Percentiles rank a stretch among this genome's conserved stretches.
These are phyloP conservation scores for Elaeidobius kamerunicus DNA, from an alignment of 2,888 invertebrate species.

Conservation along the genomic window DNA sequence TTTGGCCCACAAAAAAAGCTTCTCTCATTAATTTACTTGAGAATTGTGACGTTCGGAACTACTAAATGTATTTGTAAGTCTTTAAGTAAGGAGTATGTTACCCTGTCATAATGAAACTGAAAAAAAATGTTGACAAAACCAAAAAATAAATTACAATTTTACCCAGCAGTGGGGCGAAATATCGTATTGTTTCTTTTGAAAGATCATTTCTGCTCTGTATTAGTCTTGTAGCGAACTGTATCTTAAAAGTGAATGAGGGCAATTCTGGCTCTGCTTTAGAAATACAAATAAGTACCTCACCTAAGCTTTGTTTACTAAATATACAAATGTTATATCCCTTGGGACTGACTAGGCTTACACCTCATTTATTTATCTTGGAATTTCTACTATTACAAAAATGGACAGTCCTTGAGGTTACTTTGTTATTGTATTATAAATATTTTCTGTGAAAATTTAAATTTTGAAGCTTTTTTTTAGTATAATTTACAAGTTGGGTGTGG, in stretches of 20 bases:
- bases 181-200: conserved; percentile 8
- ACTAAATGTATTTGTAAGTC: conserved; percentile 25
- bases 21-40: conserved; percentile 13
- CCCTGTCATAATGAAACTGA: conserved; percentile 18
- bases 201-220: conserved; percentile 28
- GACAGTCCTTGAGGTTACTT: neutral
- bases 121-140: conserved; percentile 16
- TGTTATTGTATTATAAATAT: conserved; percentile 1
- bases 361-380: neutral
- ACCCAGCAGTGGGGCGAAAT: conserved; percentile 10
- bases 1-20: conserved; percentile 9
- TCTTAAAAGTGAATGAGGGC: conserved; percentile 33
- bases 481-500: conserved; percentile 14
- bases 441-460: conserved; percentile 29
- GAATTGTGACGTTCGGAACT: conserved; percentile 22
- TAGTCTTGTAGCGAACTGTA: conserved; percentile 20
- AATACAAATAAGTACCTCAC: conserved; percentile 31
- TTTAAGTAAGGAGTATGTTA: conserved; percentile 24
- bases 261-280: conserved; percentile 44
- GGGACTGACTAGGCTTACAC: neutral
- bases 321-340: conserved; percentile 3
- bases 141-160: conserved; percentile 20
- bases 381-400: neutral
- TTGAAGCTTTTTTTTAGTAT: conserved; percentile 13
- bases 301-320: conserved; percentile 8